Base-by-base conservation (phyloP, 1,140 invertebrate genomes). In the Saccostrea echinata region DNA sequence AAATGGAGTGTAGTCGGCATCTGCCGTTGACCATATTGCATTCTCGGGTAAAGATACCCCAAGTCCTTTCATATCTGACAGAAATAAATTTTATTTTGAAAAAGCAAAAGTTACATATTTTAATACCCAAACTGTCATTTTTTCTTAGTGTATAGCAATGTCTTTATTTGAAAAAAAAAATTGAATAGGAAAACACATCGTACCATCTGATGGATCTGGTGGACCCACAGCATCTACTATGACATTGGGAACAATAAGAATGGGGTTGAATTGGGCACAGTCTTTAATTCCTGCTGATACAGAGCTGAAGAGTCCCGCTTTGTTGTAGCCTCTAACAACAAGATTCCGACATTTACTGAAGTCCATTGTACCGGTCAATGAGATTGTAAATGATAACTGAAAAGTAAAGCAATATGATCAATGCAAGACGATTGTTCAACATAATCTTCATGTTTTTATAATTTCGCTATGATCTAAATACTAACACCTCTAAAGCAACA, bases 1-100 rank as follows among this genome's bases (percentile, higher is more conserved):
- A 76, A 90, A 92, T 2, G 90, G 88, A 1, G 91, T 92, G 81
- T 91, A 93, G 35, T 93, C 92, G 13, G 27, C 81, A 53, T 93
- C 92, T 16, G 55, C 84, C 21, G 64, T 1, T 13, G 76, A 16
- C 91, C 91, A 92, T 3, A 61, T 18, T 9, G 21, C 88, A 84
- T 92, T 92, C 52, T 89, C 68, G 2, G 87, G 84, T 27, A 92
- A 33, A 11, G 35, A 80, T 11, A 91, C 88, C 27, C 61, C 68
- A 18, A 80, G 27, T 3, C 91, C 91, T 76, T 53, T 57, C 35
- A 27, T 83, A n/a, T 84, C 86, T 84, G 21, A 13, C n/a, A 83
- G 16, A 18, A 43, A 43, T 2, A 57, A 57, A 4, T 3, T 18
- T 57, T 18, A 71, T 71, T 21, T 71, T 33, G 61, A 43, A 52